These are phyloP conservation scores for Sciurus vulgaris DNA, from an alignment of 2,797 vertebrate species.

Conservation along the genomic window DNA sequence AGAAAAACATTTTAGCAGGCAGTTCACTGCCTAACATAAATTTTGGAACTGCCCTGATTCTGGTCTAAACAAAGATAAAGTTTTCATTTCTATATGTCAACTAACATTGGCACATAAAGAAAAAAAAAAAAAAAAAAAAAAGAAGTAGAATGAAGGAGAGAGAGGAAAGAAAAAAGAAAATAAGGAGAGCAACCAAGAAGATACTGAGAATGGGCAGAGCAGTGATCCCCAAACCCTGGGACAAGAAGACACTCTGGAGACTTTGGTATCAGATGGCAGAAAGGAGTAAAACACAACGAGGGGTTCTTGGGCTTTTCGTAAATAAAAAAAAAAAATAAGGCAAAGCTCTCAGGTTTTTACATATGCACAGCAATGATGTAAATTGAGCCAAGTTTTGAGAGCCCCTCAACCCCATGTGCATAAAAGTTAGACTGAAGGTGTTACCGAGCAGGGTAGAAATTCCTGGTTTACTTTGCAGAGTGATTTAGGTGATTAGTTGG, in stretches of 20 bases:
- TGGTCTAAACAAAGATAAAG: background rate
- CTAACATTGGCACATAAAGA: background rate
- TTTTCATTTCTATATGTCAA: background rate
- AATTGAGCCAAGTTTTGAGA: background rate
- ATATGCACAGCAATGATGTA: background rate
- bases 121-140: too few relatives aligned
- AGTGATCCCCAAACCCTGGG: background rate
- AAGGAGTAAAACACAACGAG: background rate
- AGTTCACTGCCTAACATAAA: background rate
- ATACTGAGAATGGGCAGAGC: background rate
- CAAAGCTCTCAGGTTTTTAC: background rate
- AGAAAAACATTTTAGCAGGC: background rate
- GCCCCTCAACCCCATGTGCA: rapidly evolving
- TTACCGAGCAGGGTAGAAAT: background rate
- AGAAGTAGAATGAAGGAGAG: background rate
- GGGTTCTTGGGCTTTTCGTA: background rate
- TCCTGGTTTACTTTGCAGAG: background rate
- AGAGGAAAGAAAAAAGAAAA: background rate
- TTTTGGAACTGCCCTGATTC: background rate
- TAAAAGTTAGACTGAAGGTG: background rate
- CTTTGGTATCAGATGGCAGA: background rate
- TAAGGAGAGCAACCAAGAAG: background rate
- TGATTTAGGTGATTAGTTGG: background rate
- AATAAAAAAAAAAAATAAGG: background rate
- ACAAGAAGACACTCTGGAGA: background rate